Evolutionary conservation across 2,888 invertebrate genomes (phyloP), one percentile per base, ranked within the genome.

Genomic region (Steinernema carpocapsae): DNA sequence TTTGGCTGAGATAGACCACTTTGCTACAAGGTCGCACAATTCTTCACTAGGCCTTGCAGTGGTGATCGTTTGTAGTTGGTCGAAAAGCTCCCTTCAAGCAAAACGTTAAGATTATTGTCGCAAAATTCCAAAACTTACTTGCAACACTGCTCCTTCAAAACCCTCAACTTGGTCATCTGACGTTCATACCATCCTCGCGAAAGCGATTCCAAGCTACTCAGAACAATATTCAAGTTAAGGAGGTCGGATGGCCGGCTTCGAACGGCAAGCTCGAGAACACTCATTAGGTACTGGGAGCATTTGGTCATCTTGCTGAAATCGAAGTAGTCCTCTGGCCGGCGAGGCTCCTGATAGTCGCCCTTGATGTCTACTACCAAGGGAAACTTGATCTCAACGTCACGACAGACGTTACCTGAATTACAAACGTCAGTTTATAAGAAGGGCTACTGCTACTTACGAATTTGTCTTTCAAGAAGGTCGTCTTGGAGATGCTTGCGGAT

Each of bases 201-300:
- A 1, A 64, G 29, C 7, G 64, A 29, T 32, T 79, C 79, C n/a
- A 79, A 64, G 51, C 81, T 80, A 32, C 76, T 71, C 37, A 79
- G 52, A 19, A 79, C 81, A 37, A 37, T 42, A 73, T 79, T 81
- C 76, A 79, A 48, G 10, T 29, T 19, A 19, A 29, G 29, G 10
- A 78, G 56, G 29, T 78, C 74, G 0, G 78, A 45, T 32, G 64
- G 70, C n/a, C 75, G 74, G 0, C 45, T 37, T 14, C 75, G 75
- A 14, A 78, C 74, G 22, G 73, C 42, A 1, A 42, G 12, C n/a
- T 42, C 26, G 3, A 64, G 22, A 22, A 64, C 6, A 17, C 12
- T 14, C 32, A 64, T 10, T 29, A 64, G 6, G 14, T 12, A 14
- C 32, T 29, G 17, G 19, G 17, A 6, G 24, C 24, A 24, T 26